phyloP scores from a whole-genome alignment of 2,797 vertebrate genomes.

The Propithecus perrieri region DNA sequence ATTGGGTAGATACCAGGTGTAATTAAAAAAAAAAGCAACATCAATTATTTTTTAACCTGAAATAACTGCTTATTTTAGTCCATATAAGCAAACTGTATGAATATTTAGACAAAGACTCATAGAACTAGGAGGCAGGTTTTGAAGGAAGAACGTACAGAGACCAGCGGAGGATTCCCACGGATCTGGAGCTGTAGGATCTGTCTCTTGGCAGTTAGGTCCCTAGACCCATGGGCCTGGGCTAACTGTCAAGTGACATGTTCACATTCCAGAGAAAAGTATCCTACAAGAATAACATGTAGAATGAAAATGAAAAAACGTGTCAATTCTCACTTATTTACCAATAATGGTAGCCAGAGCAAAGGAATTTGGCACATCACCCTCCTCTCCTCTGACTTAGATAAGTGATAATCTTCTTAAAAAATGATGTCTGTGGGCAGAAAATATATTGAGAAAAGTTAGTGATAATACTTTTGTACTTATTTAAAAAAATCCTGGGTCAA shows the following conservation, averaged over 20 bases:
- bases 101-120: not conserved
- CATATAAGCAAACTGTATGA: not conserved
- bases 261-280: conserved; percentile 2
- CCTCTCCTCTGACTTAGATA: not conserved
- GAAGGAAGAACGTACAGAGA: not conserved
- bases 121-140: not conserved
- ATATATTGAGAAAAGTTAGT: not conserved
- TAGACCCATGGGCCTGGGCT: not conserved
- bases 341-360: not conserved
- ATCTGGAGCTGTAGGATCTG: not conserved
- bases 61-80: not conserved
- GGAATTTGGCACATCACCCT: not conserved
- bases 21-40: not conserved
- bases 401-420: not conserved
- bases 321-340: not conserved
- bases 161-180: not conserved
- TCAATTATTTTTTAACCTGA: not conserved
- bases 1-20: not conserved
- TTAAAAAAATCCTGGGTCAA: not conserved
- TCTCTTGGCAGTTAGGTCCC: not conserved
- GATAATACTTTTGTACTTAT: not conserved
- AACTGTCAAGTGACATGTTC: not conserved
- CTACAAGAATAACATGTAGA: not conserved
- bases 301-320: not conserved
- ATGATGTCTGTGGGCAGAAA: not conserved